Evolutionary conservation across 2,888 invertebrate genomes (phyloP).

Genomic region (Phalangium opilio): DNA sequence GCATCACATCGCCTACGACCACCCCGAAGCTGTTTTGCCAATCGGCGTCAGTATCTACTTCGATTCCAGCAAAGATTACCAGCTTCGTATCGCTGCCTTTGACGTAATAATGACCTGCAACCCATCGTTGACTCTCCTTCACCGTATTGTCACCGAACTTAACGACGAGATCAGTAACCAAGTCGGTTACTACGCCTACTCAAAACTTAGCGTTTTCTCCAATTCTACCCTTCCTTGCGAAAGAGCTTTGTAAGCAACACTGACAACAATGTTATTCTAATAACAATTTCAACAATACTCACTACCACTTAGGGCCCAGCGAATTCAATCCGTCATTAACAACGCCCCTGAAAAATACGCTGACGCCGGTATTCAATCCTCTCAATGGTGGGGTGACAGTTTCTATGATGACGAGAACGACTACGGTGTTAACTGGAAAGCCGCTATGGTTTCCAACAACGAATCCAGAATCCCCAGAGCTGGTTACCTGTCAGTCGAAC

Average conservation of each 20-base stretch:
- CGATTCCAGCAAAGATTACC: slow-evolving; percentile 25
- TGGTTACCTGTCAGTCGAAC: not conserved
- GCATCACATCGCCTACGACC: not conserved
- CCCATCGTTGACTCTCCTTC: slow-evolving; percentile 26
- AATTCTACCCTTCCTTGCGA: slow-evolving; percentile 19
- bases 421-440: too few relatives aligned
- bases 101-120: slow-evolving; percentile 23
- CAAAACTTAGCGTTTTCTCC: slow-evolving; percentile 23
- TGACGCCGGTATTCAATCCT: too few relatives aligned
- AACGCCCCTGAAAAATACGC: too few relatives aligned
- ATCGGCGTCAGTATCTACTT: slow-evolving; percentile 26
- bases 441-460: not conserved
- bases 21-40: slow-evolving; percentile 5
- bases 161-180: slow-evolving; percentile 26
- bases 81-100: slow-evolving; percentile 29
- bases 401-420: too few relatives aligned
- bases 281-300: not conserved
- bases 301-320: not conserved
- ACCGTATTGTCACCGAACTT: slow-evolving; percentile 29
- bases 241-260: slow-evolving; percentile 13
- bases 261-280: not conserved
- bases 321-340: too few relatives aligned
- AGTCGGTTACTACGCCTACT: slow-evolving; percentile 27
- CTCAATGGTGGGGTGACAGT: too few relatives aligned
- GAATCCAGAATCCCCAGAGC: not conserved